Percentiles rank a stretch among this genome's conserved stretches.
Evolutionary conservation across 2,113 vertebrate species (phyloP).

Genomic region (Rhinoptilus africanus): DNA sequence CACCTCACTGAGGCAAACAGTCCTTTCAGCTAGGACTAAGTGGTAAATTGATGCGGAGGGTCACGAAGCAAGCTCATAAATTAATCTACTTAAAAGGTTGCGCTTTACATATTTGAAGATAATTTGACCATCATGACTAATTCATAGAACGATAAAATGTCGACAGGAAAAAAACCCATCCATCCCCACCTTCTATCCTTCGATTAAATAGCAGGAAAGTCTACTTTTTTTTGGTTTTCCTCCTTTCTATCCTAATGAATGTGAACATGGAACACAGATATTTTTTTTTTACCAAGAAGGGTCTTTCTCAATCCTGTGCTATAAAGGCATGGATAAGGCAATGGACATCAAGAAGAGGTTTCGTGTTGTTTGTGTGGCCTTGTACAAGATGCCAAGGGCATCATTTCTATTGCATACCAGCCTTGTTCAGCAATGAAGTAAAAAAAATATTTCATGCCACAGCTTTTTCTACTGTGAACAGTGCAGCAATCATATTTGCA

Average conservation of each 20-base stretch:
- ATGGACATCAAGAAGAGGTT: background rate
- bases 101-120: background rate
- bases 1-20: background rate
- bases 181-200: background rate
- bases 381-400: background rate
- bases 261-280: background rate
- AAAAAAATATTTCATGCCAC: background rate
- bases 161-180: background rate
- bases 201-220: background rate
- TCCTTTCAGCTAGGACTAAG: slow-evolving; percentile 1
- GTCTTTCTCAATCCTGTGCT: background rate
- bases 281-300: background rate
- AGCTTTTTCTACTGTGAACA: background rate
- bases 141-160: background rate
- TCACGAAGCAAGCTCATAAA: background rate
- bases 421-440: background rate
- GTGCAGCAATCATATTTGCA: background rate
- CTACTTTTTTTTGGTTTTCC: background rate
- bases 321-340: background rate
- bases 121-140: background rate
- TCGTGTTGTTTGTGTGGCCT: background rate
- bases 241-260: background rate
- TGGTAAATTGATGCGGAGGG: background rate
- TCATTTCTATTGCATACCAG: background rate
- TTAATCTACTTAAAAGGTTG: background rate